These are phyloP conservation scores for Drosophila lacertosa DNA, from an alignment of 1,140 invertebrate genomes.

Conservation along the genomic window DNA sequence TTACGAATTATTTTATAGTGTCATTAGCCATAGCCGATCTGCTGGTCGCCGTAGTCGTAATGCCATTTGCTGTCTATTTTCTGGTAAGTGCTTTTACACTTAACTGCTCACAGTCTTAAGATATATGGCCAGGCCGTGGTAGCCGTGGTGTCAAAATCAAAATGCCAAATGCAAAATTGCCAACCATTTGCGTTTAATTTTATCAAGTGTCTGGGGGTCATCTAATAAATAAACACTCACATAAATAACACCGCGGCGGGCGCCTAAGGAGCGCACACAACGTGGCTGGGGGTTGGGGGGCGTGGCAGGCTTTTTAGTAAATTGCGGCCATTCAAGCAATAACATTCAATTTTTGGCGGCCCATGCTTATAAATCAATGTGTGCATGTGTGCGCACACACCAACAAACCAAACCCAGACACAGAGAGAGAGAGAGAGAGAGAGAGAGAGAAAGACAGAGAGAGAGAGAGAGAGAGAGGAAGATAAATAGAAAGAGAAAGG, in stretches of 20 bases:
- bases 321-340: constrained; percentile 79
- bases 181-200: constrained; percentile 75
- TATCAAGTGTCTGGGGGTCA: constrained; percentile 74
- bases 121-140: constrained; percentile 10
- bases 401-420: background rate
- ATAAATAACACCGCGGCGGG: constrained; percentile 60
- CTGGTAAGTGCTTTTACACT: constrained; percentile 89
- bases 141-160: constrained; percentile 52
- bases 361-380: constrained; percentile 73
- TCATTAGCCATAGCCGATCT: constrained; percentile 98
- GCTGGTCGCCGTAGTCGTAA: constrained; percentile 97
- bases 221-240: constrained; percentile 77
- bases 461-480: background rate
- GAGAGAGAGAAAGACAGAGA: background rate
- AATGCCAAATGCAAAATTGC: constrained; percentile 68
- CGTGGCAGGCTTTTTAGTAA: constrained; percentile 66
- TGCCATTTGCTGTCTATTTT: constrained; percentile 99
- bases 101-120: constrained; percentile 5
- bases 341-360: constrained; percentile 80
- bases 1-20: constrained; percentile 99
- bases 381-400: constrained; percentile 37
- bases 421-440: background rate
- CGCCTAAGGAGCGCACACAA: background rate
- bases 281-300: background rate
- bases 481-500: background rate